Evolutionary conservation across 2,797 vertebrate species (phyloP), one percentile per base, ranked within the genome.

Genomic region (Pitangus sulphuratus): DNA sequence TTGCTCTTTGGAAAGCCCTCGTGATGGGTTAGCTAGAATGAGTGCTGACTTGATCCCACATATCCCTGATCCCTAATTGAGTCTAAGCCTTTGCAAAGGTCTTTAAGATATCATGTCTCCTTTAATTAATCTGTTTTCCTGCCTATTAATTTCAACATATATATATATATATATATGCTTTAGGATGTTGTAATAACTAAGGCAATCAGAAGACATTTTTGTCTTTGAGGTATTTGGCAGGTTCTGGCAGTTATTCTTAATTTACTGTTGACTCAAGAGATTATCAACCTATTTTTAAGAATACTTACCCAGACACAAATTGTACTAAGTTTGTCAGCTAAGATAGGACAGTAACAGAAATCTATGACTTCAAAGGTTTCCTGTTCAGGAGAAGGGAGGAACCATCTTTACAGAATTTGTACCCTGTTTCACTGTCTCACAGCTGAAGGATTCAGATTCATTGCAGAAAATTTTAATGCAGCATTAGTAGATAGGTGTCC

Each of bases 261-360:
- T 56, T 91, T 85, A 33, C 39, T 8, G 1, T 76, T 88, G 56
- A 91, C 60, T 95, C 45, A 56, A 70, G 82, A 85, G 69, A 90
- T 79, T 78, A 89, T 72, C 47, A 87, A 4, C 25, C n/a, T 84
- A n/a, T 92, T 93, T 96, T 93, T 86, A 90, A 90, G 53, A 95
- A 60, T 39, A 45, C 16, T 79, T 83, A 74, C 21, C 8, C 50
- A 72, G 58, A 40, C 70, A 72, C 25, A 84, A 71, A 88, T 72
- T 62, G 10, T 64, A 84, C 74, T 65, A 53, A 65, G 40, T 33
- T 72, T 78, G 47, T 71, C 69, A 88, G 69, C n/a, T 28, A 64
- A 68, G 72, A 75, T 1, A 60, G 48, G 42, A 61, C 65, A 42
- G 21, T 33, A 54, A 75, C 9, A 37, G n/a, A 61, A 83, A 50